These are phyloP conservation scores for Pipistrellus pipistrellus DNA, from an alignment of 2,797 vertebrate species.

Conservation along the genomic window DNA sequence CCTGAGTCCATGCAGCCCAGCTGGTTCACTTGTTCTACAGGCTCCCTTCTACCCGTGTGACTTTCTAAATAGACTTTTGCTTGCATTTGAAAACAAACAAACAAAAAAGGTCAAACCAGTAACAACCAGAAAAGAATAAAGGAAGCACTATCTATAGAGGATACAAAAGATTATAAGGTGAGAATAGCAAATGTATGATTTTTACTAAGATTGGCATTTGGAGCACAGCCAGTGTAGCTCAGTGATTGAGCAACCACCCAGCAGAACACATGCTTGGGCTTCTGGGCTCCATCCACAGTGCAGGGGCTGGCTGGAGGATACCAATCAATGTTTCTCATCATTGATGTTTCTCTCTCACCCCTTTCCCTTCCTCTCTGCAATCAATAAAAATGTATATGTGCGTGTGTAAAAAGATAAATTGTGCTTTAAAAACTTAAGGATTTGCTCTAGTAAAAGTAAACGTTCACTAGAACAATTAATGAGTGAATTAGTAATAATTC, in stretches of 20 bases:
- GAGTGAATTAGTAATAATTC: neutral
- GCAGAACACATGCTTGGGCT: neutral
- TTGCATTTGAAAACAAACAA: neutral
- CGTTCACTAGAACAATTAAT: constrained; percentile 31
- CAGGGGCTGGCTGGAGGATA: neutral
- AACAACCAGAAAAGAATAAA: neutral
- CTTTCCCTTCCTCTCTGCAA: neutral
- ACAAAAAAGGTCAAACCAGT: neutral
- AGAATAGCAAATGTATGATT: neutral
- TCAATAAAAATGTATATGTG: neutral
- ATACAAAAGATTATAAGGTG: neutral
- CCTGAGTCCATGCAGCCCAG: neutral
- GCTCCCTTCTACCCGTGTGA: neutral
- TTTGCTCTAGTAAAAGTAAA: neutral
- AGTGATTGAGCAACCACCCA: neutral
- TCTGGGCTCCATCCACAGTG: neutral
- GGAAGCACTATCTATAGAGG: neutral
- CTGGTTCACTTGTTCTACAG: neutral
- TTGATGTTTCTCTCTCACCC: neutral
- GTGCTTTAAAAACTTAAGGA: constrained; percentile 21
- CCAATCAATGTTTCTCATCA: neutral
- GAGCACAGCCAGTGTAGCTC: neutral
- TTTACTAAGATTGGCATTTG: neutral
- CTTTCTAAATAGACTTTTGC: neutral
- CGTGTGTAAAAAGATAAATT: neutral